These are phyloP conservation scores for Gobiocypris rarus DNA, from an alignment of 2,113 vertebrate species.

Conservation along the genomic window DNA sequence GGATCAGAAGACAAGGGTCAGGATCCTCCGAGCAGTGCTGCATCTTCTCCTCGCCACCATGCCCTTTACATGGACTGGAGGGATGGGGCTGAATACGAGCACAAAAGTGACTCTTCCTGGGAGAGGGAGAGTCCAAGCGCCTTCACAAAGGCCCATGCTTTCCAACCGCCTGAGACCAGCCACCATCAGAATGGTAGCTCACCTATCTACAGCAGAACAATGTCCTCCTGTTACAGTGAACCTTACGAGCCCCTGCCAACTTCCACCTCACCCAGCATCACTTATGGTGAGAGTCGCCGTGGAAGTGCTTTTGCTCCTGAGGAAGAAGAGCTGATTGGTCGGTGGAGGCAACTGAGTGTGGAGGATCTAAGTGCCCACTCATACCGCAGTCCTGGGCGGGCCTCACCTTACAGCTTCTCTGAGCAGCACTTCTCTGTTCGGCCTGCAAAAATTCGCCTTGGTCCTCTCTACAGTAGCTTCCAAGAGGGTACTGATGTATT, in stretches of 20 bases:
- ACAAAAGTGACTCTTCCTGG: slow-evolving; percentile 85
- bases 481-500: slow-evolving; percentile 91
- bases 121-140: slow-evolving; percentile 83
- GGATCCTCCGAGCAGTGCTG: slow-evolving; percentile 82
- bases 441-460: slow-evolving; percentile 83
- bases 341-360: slow-evolving; percentile 90
- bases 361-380: slow-evolving; percentile 90
- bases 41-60: slow-evolving; percentile 88
- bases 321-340: slow-evolving; percentile 81
- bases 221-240: slow-evolving; percentile 88
- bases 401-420: slow-evolving; percentile 88
- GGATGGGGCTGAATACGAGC: slow-evolving; percentile 83
- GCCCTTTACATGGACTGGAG: slow-evolving; percentile 92
- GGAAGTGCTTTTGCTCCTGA: slow-evolving; percentile 80
- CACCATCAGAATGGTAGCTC: slow-evolving; percentile 85
- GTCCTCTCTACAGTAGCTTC: slow-evolving; percentile 93
- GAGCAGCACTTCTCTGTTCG: slow-evolving; percentile 87
- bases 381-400: slow-evolving; percentile 81
- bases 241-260: slow-evolving; percentile 88
- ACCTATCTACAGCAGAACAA: slow-evolving; percentile 84
- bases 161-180: slow-evolving; percentile 80
- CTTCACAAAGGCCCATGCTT: slow-evolving; percentile 80
- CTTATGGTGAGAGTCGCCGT: slow-evolving; percentile 83
- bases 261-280: slow-evolving; percentile 83
- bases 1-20: slow-evolving; percentile 93